A percentile compares a stretch with the other conserved stretches of the same genome.
These are phyloP conservation scores for Neomonachus schauinslandi DNA, from an alignment of 2,113 vertebrate genomes.

Conservation along the genomic window DNA sequence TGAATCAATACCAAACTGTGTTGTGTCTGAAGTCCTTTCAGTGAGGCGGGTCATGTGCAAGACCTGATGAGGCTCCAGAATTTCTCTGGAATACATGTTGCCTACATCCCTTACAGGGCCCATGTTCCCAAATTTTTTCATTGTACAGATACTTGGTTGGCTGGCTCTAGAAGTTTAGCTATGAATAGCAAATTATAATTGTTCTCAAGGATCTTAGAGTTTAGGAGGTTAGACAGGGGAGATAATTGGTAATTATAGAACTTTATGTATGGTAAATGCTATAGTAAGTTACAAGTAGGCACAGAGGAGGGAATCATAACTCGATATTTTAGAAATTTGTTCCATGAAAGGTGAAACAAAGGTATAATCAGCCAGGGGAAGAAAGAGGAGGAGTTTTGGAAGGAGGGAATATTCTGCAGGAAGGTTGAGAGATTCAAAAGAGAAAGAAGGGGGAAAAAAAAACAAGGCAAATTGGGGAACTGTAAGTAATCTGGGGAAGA, in stretches of 20 bases:
- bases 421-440: not conserved
- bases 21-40: not conserved
- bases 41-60: not conserved
- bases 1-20: not conserved
- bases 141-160: not conserved
- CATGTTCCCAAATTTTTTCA: not conserved
- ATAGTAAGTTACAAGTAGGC: not conserved
- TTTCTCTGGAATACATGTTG: not conserved
- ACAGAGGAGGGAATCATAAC: not conserved
- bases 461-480: not conserved
- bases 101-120: not conserved
- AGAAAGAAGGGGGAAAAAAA: not conserved
- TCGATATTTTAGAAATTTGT: not conserved
- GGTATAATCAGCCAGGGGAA: not conserved
- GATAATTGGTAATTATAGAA: conserved; percentile 30
- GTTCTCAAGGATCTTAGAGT: not conserved
- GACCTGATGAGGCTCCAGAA: not conserved
- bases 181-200: not conserved
- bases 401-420: not conserved
- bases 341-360: not conserved
- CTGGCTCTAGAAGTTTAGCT: not conserved
- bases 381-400: not conserved
- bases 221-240: not conserved
- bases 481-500: not conserved
- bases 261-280: not conserved